Evolutionary conservation across 2,888 invertebrate genomes (phyloP).

Genomic region (Anarsia innoxiella): DNA sequence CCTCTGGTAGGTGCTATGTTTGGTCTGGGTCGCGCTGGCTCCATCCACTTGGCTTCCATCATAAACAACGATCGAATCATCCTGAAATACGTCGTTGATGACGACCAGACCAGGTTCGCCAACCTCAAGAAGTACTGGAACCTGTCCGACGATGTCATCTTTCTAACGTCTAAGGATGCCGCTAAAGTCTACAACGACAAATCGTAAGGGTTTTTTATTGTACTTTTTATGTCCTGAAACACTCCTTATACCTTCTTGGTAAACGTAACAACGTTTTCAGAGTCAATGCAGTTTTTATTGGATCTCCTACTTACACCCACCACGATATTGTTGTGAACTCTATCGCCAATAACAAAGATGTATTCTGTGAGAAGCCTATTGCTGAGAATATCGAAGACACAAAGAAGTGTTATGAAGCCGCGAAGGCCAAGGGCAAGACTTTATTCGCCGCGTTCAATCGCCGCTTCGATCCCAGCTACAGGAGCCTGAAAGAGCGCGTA

Average conservation of each 20-base stretch:
- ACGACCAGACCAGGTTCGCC: constrained; percentile 52
- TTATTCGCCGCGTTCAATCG: constrained; percentile 80
- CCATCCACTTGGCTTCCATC: constrained; percentile 73
- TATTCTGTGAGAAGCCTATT: constrained; percentile 82
- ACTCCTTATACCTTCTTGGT: not conserved
- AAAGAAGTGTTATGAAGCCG: constrained; percentile 74
- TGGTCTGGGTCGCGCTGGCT: constrained; percentile 77
- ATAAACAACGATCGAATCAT: constrained; percentile 59
- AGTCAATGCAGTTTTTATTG: constrained; percentile 61
- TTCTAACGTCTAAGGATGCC: constrained; percentile 64
- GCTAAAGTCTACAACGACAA: constrained; percentile 69
- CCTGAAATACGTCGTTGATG: constrained; percentile 75
- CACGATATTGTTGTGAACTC: constrained; percentile 71
- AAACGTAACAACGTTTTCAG: constrained; percentile 14
- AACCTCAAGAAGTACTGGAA: constrained; percentile 67
- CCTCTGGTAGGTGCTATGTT: constrained; percentile 70
- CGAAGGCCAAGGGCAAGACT: constrained; percentile 67
- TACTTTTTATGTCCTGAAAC: no score
- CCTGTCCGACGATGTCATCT: constrained; percentile 51
- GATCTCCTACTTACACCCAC: constrained; percentile 77
- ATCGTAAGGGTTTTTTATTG: no score
- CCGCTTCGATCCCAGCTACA: constrained; percentile 79
- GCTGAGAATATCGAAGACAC: constrained; percentile 72
- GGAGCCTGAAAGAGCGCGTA: constrained; percentile 61
- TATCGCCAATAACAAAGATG: constrained; percentile 74